Percentiles rank a stretch among this genome's conserved stretches.
phyloP scores from a whole-genome alignment of 2,113 vertebrate genomes.

The Cranoglanis bouderius region DNA sequence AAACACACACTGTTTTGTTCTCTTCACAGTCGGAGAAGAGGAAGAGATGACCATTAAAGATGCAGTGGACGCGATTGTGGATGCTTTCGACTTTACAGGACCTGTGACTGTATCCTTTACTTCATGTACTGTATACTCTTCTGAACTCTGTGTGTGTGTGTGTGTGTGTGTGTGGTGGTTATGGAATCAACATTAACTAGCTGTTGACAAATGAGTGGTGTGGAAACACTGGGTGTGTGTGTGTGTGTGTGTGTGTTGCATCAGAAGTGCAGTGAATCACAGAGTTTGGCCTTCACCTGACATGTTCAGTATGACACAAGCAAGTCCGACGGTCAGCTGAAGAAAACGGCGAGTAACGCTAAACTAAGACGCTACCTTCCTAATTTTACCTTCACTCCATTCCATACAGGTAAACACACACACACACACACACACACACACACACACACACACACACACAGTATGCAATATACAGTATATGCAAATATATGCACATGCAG shows the following conservation, averaged over 20 bases:
- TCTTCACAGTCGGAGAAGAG: conserved; percentile 24
- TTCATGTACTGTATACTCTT: not conserved
- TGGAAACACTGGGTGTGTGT: not conserved
- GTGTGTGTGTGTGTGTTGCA: not conserved
- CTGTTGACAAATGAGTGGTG: not conserved
- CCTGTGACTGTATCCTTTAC: conserved; percentile 69
- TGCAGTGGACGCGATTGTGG: not conserved
- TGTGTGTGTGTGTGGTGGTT: not conserved
- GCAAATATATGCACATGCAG: too few species aligned
- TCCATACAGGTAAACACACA: conserved; percentile 79
- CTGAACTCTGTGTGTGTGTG: not conserved
- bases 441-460: not conserved
- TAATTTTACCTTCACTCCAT: conserved; percentile 86
- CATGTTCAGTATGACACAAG: conserved; percentile 81
- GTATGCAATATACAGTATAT: too few species aligned
- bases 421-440: not conserved
- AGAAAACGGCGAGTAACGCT: conserved; percentile 92
- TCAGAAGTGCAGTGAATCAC: not conserved
- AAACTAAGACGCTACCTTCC: conserved; percentile 84
- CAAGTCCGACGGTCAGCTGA: conserved; percentile 91
- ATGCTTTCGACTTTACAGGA: conserved; percentile 17
- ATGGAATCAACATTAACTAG: not conserved
- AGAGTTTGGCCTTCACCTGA: conserved; percentile 67
- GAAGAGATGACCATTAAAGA: conserved; percentile 26
- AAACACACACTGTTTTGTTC: not conserved